Percentiles rank a stretch among this genome's conserved stretches.
phyloP scores from a whole-genome alignment of 1,140 invertebrate species.

The Zeugodacus cucurbitae region DNA sequence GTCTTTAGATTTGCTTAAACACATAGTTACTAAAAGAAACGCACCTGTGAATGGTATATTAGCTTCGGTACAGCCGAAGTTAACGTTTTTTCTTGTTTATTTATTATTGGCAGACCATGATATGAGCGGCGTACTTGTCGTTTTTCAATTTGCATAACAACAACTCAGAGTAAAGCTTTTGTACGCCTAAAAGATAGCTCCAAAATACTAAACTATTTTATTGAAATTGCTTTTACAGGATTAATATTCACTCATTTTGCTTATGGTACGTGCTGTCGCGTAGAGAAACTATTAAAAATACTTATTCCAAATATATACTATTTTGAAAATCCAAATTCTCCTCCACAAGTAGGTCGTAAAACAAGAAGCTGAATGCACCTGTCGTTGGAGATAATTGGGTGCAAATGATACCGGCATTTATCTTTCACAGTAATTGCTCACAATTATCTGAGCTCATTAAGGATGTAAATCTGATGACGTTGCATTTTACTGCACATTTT shows the following conservation, averaged over 20 bases:
- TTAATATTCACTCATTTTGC: not conserved
- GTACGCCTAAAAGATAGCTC: not conserved
- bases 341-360: too few species aligned
- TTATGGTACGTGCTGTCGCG: not conserved
- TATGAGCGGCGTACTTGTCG: not conserved
- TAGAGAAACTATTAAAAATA: not conserved
- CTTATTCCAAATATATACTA: not conserved
- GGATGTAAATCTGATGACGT: not conserved
- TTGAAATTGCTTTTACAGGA: not conserved
- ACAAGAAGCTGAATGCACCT: too few species aligned
- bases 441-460: not conserved
- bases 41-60: too few species aligned
- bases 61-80: too few species aligned
- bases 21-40: too few species aligned
- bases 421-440: not conserved
- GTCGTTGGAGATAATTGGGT: too few species aligned
- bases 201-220: not conserved
- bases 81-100: too few species aligned
- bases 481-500: not conserved
- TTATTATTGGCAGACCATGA: not conserved
- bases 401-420: too few species aligned
- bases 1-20: too few species aligned
- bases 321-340: not conserved
- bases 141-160: not conserved
- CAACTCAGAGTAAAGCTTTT: not conserved